A percentile compares a stretch with the other conserved stretches of the same genome.
These are phyloP conservation scores for Ernsta delagoae DNA, from an alignment of 2,888 invertebrate genomes.

Conservation along the genomic window DNA sequence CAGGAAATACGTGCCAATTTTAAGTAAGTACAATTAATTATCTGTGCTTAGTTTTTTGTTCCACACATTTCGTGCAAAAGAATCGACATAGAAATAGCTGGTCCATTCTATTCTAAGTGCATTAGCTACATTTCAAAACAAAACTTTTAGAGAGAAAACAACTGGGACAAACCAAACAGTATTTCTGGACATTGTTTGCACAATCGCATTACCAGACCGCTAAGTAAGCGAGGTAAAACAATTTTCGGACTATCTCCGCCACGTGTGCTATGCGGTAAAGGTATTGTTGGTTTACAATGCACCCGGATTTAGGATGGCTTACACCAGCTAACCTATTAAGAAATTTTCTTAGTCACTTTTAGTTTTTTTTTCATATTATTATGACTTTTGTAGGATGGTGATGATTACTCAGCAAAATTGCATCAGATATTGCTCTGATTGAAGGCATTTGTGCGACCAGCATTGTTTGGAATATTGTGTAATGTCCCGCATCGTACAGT, in stretches of 20 bases:
- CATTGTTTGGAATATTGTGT: too few species aligned
- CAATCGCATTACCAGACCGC: neutral
- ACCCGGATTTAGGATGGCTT: neutral
- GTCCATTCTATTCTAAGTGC: neutral
- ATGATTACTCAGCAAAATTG: too few species aligned
- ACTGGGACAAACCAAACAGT: neutral
- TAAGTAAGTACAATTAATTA: too few species aligned
- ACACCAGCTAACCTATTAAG: too few species aligned
- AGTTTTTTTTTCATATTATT: too few species aligned
- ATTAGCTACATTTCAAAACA: neutral
- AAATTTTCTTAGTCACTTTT: too few species aligned
- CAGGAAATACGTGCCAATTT: too few species aligned
- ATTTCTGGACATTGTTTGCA: constrained; percentile 2
- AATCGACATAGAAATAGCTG: neutral
- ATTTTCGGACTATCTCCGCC: neutral
- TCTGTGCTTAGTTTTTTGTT: too few species aligned
- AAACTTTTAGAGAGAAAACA: neutral
- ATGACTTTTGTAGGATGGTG: too few species aligned
- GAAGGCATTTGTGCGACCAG: too few species aligned
- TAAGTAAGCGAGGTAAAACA: constrained; percentile 6
- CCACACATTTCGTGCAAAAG: neutral
- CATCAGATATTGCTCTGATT: too few species aligned
- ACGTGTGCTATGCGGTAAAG: neutral
- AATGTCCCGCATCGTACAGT: too few species aligned
- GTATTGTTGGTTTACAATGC: neutral